Evolutionary conservation across 2,113 vertebrate genomes (phyloP).

Genomic region (Rostratula benghalensis): DNA sequence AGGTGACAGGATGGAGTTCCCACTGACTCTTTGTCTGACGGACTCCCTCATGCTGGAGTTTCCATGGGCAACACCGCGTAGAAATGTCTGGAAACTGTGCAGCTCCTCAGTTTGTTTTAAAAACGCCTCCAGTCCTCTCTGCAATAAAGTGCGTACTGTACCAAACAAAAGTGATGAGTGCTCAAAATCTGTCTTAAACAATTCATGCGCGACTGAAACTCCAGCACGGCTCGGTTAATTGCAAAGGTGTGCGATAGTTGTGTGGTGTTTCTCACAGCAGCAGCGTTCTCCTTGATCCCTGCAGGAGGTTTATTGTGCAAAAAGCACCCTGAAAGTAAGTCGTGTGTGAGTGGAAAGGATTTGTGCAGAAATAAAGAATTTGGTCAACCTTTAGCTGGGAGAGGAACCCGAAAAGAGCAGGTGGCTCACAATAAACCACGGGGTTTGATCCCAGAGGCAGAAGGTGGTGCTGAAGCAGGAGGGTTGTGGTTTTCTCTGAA

Average conservation of each 20-base stretch:
- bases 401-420: background rate
- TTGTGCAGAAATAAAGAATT: background rate
- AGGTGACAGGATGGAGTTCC: background rate
- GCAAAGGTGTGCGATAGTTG: background rate
- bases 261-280: background rate
- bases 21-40: background rate
- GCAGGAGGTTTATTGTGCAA: background rate
- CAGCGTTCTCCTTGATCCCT: background rate
- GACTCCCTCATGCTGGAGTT: background rate
- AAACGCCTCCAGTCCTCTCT: slow-evolving; percentile 12
- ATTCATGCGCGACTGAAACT: background rate
- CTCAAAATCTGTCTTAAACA: background rate
- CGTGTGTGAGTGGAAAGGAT: background rate
- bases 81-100: background rate
- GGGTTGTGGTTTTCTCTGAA: background rate
- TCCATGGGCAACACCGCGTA: background rate
- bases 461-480: background rate
- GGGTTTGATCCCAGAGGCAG: background rate
- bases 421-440: background rate
- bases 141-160: slow-evolving; percentile 63
- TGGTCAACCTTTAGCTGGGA: background rate
- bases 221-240: background rate
- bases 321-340: background rate
- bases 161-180: background rate
- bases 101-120: background rate